Evolutionary conservation across 92 coral and sea anemone species (phyloP).

Genomic region (Paramuricea clavata): DNA sequence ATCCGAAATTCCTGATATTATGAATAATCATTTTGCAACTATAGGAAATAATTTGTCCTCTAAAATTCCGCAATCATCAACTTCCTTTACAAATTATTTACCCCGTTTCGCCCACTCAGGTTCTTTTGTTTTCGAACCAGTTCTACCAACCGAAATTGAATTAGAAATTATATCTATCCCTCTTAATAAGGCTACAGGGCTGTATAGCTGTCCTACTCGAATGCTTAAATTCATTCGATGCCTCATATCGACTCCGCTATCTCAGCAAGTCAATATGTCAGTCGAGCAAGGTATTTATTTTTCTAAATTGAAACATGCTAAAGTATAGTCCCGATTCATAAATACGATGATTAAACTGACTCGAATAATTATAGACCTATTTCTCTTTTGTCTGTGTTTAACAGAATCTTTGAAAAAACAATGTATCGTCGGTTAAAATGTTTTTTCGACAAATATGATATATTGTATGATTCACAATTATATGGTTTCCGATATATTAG

Average conservation of each 20-base stretch:
- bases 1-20: conserved; percentile 43
- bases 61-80: conserved; percentile 46
- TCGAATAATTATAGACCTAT: too few species aligned
- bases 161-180: too few species aligned
- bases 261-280: too few species aligned
- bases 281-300: conserved; percentile 45
- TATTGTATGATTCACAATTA: conserved; percentile 31
- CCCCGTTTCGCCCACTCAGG: too few species aligned
- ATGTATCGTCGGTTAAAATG: conserved; percentile 43
- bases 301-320: conserved; percentile 54
- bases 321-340: conserved; percentile 55
- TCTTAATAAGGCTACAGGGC: too few species aligned
- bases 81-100: not conserved
- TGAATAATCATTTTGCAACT: conserved; percentile 64
- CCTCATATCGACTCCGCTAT: too few species aligned
- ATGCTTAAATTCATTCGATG: too few species aligned
- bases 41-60: conserved; percentile 56
- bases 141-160: too few species aligned
- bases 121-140: too few species aligned
- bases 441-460: conserved; percentile 45
- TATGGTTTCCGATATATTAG: conserved; percentile 61
- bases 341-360: conserved; percentile 57
- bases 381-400: too few species aligned
- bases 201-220: too few species aligned
- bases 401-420: too few species aligned